A percentile compares a stretch with the other conserved stretches of the same genome.
These are phyloP conservation scores for Tetramorium bicarinatum DNA, from an alignment of 2,888 invertebrate genomes.

Conservation along the genomic window DNA sequence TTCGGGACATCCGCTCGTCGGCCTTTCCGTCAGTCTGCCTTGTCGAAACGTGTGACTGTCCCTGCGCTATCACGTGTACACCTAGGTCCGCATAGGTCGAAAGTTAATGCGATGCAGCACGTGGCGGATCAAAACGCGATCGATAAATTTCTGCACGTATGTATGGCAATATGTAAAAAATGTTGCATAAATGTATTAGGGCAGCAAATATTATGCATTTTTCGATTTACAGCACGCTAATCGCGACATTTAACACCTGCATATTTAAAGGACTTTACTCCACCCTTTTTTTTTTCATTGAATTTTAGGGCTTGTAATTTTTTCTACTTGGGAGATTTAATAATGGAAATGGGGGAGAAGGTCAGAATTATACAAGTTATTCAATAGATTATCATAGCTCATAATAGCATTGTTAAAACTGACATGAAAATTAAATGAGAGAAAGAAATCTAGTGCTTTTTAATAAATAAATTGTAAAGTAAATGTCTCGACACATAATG, in stretches of 20 bases:
- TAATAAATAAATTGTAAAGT: slow-evolving; percentile 71
- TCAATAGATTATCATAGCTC: not conserved
- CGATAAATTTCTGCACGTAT: slow-evolving; percentile 15
- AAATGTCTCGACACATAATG: slow-evolving; percentile 74
- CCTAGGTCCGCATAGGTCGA: not conserved
- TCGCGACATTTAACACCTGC: not conserved
- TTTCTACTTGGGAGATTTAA: not conserved
- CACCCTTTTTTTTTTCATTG: not conserved
- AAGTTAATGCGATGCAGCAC: slow-evolving; percentile 22
- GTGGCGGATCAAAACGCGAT: slow-evolving; percentile 3
- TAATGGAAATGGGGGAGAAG: not conserved
- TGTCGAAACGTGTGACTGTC: not conserved
- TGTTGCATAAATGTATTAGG: not conserved
- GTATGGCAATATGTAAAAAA: slow-evolving; percentile 30
- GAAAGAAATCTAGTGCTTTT: not conserved
- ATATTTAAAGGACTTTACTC: not conserved
- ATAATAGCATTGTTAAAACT: not conserved
- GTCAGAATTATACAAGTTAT: not conserved
- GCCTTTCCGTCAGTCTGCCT: slow-evolving; percentile 23
- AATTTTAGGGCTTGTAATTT: slow-evolving; percentile 8
- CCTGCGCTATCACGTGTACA: not conserved
- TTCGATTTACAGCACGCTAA: not conserved
- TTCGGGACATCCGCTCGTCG: slow-evolving; percentile 71
- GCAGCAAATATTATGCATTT: slow-evolving; percentile 2
- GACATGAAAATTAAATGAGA: not conserved